phyloP scores from a whole-genome alignment of 1,140 invertebrate species.

The Gryon sp. region DNA sequence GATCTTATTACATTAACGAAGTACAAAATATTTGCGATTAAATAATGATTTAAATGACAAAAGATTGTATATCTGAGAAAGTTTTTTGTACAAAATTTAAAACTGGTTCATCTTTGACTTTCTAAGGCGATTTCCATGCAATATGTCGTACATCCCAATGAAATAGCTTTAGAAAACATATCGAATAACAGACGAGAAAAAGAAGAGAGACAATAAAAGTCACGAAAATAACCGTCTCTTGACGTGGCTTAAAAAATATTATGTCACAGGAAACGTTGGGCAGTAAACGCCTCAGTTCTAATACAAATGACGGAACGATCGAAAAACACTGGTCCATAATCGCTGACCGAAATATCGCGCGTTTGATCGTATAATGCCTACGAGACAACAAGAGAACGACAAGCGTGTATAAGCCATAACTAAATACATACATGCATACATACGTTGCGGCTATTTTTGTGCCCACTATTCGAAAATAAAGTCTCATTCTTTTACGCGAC shows the following conservation, averaged over 20 bases:
- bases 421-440: constrained; percentile 62
- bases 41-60: too few species aligned
- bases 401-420: constrained; percentile 63
- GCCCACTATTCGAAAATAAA: constrained; percentile 53
- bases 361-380: constrained; percentile 69
- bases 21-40: too few species aligned
- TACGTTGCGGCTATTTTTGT: constrained; percentile 54
- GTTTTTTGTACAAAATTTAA: too few species aligned
- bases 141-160: constrained; percentile 4
- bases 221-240: constrained; percentile 49
- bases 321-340: constrained; percentile 51
- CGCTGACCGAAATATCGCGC: constrained; percentile 70
- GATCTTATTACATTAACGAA: too few species aligned
- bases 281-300: constrained; percentile 54
- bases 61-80: too few species aligned
- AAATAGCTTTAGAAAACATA: constrained; percentile 44
- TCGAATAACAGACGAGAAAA: constrained; percentile 30
- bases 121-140: constrained; percentile 29
- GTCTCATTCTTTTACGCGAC: constrained; percentile 49
- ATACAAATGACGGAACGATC: constrained; percentile 54
- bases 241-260: constrained; percentile 48
- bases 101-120: too few species aligned
- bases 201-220: constrained; percentile 57
- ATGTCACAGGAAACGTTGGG: constrained; percentile 62
- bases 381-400: constrained; percentile 66